phyloP scores from a whole-genome alignment of 2,888 invertebrate genomes.

The Conomelus anceps region DNA sequence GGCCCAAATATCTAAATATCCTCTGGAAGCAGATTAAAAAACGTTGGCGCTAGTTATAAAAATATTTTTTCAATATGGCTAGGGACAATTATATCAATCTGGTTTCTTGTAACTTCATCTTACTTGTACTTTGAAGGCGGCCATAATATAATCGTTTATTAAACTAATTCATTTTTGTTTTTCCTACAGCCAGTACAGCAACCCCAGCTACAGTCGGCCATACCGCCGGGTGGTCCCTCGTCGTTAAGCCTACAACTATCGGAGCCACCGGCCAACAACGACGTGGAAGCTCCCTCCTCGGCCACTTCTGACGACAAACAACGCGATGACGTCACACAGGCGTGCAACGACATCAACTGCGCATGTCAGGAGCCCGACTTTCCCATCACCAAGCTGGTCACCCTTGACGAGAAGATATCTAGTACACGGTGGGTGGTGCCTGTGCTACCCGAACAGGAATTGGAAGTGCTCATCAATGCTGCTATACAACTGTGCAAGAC shows the following conservation, averaged over 20 bases:
- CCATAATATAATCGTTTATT: too few relatives aligned
- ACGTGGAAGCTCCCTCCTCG: conserved; percentile 15
- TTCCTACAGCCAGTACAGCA: too few relatives aligned
- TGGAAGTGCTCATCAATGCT: conserved; percentile 84
- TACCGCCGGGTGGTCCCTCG: not conserved
- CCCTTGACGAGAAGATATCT: conserved; percentile 92
- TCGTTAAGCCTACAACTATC: not conserved
- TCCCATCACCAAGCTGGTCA: conserved; percentile 78
- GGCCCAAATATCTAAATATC: too few relatives aligned
- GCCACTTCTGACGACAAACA: not conserved
- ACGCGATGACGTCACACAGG: conserved; percentile 10
- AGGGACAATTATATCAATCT: too few relatives aligned
- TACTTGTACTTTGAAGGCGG: too few relatives aligned
- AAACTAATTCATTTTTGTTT: too few relatives aligned
- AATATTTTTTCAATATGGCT: too few relatives aligned
- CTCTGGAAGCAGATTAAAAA: too few relatives aligned
- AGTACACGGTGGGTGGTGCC: conserved; percentile 96
- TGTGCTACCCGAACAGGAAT: conserved; percentile 90
- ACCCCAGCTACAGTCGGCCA: not conserved
- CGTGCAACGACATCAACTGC: conserved; percentile 29
- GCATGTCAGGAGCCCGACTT: conserved; percentile 54
- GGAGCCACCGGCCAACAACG: not conserved
- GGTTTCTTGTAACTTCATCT: too few relatives aligned
- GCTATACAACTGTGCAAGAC: conserved; percentile 79
- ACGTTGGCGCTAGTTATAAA: too few relatives aligned